phyloP scores from a whole-genome alignment of 2,888 invertebrate genomes.

The Agrochola litura region DNA sequence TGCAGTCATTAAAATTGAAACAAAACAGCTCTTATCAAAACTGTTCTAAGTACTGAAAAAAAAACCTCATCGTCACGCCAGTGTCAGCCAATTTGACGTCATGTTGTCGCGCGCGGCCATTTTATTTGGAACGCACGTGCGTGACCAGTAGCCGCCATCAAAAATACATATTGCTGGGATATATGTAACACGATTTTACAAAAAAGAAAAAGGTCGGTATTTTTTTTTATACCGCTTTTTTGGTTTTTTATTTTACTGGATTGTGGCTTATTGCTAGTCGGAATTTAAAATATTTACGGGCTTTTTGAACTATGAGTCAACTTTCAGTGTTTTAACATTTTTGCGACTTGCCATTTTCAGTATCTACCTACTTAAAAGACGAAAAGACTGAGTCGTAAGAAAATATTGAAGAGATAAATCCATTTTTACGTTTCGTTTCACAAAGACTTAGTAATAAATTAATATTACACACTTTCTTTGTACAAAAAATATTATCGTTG shows the following conservation, averaged over 20 bases:
- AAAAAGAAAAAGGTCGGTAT: background rate
- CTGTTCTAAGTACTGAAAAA: background rate
- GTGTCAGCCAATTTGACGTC: constrained; percentile 26
- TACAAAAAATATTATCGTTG: constrained; percentile 17
- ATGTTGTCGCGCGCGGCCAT: constrained; percentile 48
- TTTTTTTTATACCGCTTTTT: constrained; percentile 6
- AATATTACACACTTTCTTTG: constrained; percentile 8
- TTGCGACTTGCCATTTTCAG: background rate
- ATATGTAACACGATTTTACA: constrained; percentile 23
- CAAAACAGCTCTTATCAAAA: constrained; percentile 1
- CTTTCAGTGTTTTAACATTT: background rate
- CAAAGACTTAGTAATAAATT: constrained; percentile 7
- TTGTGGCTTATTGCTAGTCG: background rate
- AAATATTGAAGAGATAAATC: background rate
- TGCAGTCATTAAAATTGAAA: background rate
- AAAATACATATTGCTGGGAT: constrained; percentile 42
- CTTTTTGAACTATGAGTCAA: background rate
- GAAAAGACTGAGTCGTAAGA: background rate
- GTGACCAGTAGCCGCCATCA: constrained; percentile 40
- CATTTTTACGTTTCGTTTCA: constrained; percentile 1
- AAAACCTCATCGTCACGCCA: constrained; percentile 9
- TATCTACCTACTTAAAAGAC: background rate
- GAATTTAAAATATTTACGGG: constrained; percentile 1
- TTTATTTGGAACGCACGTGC: constrained; percentile 46
- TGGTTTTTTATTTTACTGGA: background rate